phyloP scores from a whole-genome alignment of 2,113 vertebrate species.

The Paracanthobrama guichenoti region DNA sequence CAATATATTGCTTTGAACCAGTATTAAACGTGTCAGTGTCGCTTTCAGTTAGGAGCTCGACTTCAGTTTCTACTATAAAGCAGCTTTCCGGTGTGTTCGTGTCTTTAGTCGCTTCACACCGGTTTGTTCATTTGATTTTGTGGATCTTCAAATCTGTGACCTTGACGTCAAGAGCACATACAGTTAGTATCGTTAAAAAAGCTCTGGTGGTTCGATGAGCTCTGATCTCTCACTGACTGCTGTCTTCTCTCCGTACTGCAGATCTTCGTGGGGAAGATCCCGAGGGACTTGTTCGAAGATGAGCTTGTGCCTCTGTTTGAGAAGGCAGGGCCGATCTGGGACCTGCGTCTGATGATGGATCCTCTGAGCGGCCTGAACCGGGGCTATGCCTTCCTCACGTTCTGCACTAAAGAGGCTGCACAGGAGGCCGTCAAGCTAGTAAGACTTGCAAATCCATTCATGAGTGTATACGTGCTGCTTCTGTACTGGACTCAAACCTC shows the following conservation, averaged over 20 bases:
- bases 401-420: constrained; percentile 97
- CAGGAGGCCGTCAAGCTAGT: constrained; percentile 98
- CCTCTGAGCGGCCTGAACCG: constrained; percentile 95
- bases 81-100: too few relatives aligned
- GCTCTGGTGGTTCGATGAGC: neutral
- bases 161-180: too few relatives aligned
- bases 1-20: too few relatives aligned
- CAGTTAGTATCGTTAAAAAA: too few relatives aligned
- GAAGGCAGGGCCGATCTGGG: constrained; percentile 96
- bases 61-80: too few relatives aligned
- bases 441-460: constrained; percentile 56
- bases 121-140: too few relatives aligned
- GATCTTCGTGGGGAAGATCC: constrained; percentile 99
- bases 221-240: neutral
- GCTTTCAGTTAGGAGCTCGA: too few relatives aligned
- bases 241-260: constrained; percentile 62
- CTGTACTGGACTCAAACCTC: neutral
- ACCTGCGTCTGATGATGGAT: constrained; percentile 98
- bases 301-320: constrained; percentile 98
- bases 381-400: constrained; percentile 98
- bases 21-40: too few relatives aligned
- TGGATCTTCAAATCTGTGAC: too few relatives aligned
- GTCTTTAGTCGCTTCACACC: too few relatives aligned
- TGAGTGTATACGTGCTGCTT: neutral
- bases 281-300: constrained; percentile 95